phyloP scores from a whole-genome alignment of 1,140 invertebrate genomes.

The Nasonia giraulti region DNA sequence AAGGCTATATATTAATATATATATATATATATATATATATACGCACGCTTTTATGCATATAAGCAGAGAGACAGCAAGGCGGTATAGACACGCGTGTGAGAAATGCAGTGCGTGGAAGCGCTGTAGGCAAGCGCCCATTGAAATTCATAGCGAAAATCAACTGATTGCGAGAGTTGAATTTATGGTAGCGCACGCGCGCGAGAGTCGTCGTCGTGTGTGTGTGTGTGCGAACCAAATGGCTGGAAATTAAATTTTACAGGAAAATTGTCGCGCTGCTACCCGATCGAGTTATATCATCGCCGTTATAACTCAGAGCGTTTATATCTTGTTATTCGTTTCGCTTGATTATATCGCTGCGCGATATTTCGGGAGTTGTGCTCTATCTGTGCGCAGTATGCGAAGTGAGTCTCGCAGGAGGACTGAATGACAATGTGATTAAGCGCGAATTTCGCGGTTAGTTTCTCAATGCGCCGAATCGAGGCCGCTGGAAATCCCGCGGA shows the following conservation, averaged over 20 bases:
- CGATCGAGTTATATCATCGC: conserved; percentile 43
- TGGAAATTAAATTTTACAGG: conserved; percentile 46
- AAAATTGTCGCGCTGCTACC: conserved; percentile 41
- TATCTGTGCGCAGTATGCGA: neutral
- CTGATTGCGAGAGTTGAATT: conserved; percentile 39
- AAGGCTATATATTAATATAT: conserved; percentile 4
- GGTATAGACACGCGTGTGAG: neutral
- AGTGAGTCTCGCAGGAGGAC: neutral
- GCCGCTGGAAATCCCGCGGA: neutral
- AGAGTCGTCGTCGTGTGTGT: neutral
- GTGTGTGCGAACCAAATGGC: neutral
- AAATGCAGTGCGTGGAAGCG: neutral
- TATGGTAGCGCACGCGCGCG: neutral
- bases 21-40: conserved; percentile 9
- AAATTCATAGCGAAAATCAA: conserved; percentile 50
- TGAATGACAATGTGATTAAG: conserved; percentile 43
- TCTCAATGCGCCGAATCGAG: conserved; percentile 1
- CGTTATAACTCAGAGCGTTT: conserved; percentile 34
- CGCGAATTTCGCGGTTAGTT: conserved; percentile 36
- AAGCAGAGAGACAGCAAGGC: conserved; percentile 7
- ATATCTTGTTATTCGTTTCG: conserved; percentile 21
- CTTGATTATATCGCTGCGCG: neutral
- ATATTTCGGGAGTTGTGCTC: conserved; percentile 24
- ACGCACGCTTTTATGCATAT: neutral
- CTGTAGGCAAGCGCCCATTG: conserved; percentile 19